A percentile compares a stretch with the other conserved stretches of the same genome.
Conservation (phyloP, 2,888 invertebrate genomes). For the Corbicula japonica region DNA sequence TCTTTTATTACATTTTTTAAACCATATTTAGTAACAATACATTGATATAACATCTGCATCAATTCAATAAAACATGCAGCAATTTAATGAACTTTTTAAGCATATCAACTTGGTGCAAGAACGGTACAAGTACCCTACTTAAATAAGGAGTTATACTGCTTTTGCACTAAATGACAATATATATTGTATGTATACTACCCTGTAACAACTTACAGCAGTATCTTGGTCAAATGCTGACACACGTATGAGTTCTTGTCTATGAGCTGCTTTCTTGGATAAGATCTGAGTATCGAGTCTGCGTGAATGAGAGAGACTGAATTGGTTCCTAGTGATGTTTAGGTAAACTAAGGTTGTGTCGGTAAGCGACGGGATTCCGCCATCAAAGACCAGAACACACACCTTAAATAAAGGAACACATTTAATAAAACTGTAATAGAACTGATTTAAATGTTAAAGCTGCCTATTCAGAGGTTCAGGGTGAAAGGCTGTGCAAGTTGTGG, state of each 20-base stretch:
- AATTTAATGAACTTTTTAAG: too few species aligned
- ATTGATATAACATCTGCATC: too few species aligned
- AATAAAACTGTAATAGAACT: too few species aligned
- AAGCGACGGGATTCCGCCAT: slow-evolving; percentile 78
- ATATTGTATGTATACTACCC: too few species aligned
- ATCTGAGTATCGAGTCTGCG: slow-evolving; percentile 41
- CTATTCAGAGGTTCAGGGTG: background rate
- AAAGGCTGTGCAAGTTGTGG: too few species aligned
- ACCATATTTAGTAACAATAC: too few species aligned
- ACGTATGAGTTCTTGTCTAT: slow-evolving; percentile 63
- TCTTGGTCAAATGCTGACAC: slow-evolving; percentile 71
- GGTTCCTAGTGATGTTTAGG: slow-evolving; percentile 81
- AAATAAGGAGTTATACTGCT: background rate
- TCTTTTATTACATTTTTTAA: too few species aligned
- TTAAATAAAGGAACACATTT: slow-evolving; percentile 35
- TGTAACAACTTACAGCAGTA: slow-evolving; percentile 70
- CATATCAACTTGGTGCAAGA: too few species aligned
- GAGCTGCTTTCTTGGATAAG: slow-evolving; percentile 66
- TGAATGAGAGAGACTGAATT: slow-evolving; percentile 76
- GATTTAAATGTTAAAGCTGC: background rate
- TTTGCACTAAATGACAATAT: background rate
- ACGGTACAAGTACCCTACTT: too few species aligned
- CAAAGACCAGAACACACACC: slow-evolving; percentile 78
- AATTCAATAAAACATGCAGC: too few species aligned
- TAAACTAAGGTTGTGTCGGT: slow-evolving; percentile 75